A percentile compares a stretch with the other conserved stretches of the same genome.
These are phyloP conservation scores for Phengaris arion DNA, from an alignment of 2,888 invertebrate genomes.

Conservation along the genomic window DNA sequence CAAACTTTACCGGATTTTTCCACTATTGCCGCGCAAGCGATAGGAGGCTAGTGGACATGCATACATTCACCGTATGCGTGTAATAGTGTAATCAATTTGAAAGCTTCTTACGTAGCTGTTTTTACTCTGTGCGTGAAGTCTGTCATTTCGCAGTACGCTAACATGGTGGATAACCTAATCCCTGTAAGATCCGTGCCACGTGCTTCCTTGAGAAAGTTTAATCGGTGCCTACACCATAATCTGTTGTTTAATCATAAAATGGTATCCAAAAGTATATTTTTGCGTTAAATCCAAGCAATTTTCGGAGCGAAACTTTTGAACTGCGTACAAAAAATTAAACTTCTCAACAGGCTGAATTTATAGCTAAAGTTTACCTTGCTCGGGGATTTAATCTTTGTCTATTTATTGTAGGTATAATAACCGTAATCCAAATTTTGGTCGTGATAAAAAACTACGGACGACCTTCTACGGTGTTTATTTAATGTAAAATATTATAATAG, in stretches of 20 bases:
- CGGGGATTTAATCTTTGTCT: conserved; percentile 19
- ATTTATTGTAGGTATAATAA: conserved; percentile 1
- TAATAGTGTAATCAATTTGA: too few relatives aligned
- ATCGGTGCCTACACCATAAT: neutral
- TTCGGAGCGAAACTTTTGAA: conserved; percentile 9
- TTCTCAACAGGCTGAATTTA: conserved; percentile 19
- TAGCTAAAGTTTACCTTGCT: neutral
- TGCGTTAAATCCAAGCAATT: conserved; percentile 11
- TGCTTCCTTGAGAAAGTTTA: neutral
- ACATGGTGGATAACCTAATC: too few relatives aligned
- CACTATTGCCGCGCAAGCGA: too few relatives aligned
- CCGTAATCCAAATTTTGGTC: neutral
- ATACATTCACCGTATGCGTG: too few relatives aligned
- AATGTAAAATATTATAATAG: neutral
- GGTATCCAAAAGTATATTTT: conserved; percentile 20
- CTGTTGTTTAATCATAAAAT: conserved; percentile 14
- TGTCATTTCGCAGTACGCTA: too few relatives aligned
- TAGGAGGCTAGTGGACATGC: too few relatives aligned
- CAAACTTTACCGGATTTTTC: too few relatives aligned
- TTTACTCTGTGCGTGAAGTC: too few relatives aligned
- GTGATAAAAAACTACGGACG: neutral
- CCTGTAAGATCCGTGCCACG: neutral
- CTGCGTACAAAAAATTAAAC: conserved; percentile 23
- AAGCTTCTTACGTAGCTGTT: too few relatives aligned
- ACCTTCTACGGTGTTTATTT: neutral